Percentiles rank a stretch among this genome's conserved stretches.
Evolutionary conservation across 2,888 invertebrate genomes (phyloP).

Genomic region (Xestia xanthographa): DNA sequence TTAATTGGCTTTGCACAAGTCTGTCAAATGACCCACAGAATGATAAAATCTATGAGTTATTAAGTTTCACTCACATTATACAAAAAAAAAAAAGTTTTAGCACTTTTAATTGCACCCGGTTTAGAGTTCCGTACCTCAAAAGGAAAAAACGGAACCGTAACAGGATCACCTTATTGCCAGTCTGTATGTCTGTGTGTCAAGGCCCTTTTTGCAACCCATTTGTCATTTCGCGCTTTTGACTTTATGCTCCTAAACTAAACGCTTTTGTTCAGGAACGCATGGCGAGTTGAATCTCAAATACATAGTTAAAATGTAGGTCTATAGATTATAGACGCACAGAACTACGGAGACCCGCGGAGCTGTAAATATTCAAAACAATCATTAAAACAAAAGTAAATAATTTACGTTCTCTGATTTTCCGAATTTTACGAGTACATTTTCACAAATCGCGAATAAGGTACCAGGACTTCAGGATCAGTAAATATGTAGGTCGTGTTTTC

Average conservation of each 20-base stretch:
- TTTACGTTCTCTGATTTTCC: not conserved
- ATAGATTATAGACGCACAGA: too few relatives aligned
- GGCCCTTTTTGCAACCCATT: not conserved
- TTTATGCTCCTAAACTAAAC: too few relatives aligned
- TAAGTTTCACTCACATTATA: not conserved
- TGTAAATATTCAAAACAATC: too few relatives aligned
- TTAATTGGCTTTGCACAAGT: constrained; percentile 36
- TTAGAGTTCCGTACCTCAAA: not conserved
- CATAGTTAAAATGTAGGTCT: too few relatives aligned
- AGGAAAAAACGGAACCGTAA: not conserved
- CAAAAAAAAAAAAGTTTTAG: not conserved
- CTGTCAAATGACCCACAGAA: not conserved
- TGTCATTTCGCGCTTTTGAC: too few relatives aligned
- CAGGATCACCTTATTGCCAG: not conserved
- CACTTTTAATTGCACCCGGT: not conserved
- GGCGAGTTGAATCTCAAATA: too few relatives aligned
- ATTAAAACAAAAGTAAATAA: too few relatives aligned
- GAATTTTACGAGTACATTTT: not conserved
- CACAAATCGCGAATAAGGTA: not conserved
- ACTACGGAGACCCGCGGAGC: too few relatives aligned
- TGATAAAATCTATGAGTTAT: constrained; percentile 23
- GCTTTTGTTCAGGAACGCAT: not conserved
- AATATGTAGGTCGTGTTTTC: not conserved
- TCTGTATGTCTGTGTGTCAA: not conserved
- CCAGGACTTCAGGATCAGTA: not conserved